Evolutionary conservation across 2,113 vertebrate genomes (phyloP).

Genomic region (Hucho hucho): DNA sequence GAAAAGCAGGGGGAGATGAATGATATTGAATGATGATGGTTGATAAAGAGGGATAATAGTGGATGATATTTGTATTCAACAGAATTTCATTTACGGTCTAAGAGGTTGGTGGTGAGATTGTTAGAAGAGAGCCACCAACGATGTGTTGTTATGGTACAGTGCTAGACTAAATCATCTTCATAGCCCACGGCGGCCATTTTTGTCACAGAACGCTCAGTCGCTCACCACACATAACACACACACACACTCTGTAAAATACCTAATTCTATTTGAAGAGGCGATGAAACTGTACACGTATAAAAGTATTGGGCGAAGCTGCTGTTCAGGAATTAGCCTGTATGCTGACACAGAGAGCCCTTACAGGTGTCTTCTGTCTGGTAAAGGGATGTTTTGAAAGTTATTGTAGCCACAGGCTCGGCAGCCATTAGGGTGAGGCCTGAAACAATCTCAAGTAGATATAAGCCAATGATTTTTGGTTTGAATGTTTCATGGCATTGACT

Average conservation of each 20-base stretch:
- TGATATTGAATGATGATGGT: no score
- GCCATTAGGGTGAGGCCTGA: not conserved
- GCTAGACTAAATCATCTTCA: no score
- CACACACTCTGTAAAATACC: no score
- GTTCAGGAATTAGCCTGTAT: no score
- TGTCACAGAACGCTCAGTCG: not conserved
- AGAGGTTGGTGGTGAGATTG: conserved; percentile 47
- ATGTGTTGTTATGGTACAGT: conserved; percentile 10
- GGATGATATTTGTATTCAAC: conserved; percentile 50
- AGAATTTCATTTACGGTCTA: conserved; percentile 49
- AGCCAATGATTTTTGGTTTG: not conserved
- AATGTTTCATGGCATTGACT: not conserved
- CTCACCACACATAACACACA: no score
- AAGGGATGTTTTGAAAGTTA: no score
- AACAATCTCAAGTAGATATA: not conserved
- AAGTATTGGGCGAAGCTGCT: no score
- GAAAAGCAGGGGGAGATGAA: conserved; percentile 44
- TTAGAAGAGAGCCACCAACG: conserved; percentile 36
- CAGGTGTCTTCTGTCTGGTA: no score
- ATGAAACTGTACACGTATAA: no score
- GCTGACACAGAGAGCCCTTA: no score
- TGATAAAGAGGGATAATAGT: conserved; percentile 60
- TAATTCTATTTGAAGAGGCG: no score
- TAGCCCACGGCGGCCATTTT: not conserved
- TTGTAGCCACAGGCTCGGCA: no score